Percentiles rank a stretch among this genome's conserved stretches.
Evolutionary conservation across 2,113 vertebrate species (phyloP).

Genomic region (Plestiodon gilberti): DNA sequence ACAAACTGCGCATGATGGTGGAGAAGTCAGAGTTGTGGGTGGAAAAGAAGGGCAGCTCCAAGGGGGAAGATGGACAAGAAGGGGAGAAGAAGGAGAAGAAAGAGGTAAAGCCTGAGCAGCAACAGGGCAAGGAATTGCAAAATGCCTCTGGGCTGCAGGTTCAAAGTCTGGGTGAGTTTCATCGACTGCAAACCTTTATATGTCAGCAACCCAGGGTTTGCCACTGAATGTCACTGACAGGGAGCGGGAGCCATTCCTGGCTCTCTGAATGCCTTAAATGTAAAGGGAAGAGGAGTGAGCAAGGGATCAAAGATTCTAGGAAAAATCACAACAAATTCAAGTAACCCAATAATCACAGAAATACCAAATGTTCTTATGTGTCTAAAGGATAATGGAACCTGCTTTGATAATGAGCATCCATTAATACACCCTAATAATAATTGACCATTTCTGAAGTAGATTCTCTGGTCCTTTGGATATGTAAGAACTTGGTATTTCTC

Average conservation of each 20-base stretch:
- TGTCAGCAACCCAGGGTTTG: background rate
- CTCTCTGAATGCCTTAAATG: too few relatives aligned
- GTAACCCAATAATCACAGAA: too few relatives aligned
- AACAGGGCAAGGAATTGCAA: rapidly evolving
- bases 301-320: too few relatives aligned
- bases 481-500: background rate
- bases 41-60: slow-evolving; percentile 88
- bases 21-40: slow-evolving; percentile 99
- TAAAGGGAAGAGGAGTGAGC: too few relatives aligned
- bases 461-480: background rate
- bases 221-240: background rate
- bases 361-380: too few relatives aligned
- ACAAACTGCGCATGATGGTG: slow-evolving; percentile 94
- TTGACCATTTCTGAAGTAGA: background rate
- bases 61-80: slow-evolving; percentile 76
- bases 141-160: background rate
- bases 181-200: background rate
- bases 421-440: background rate
- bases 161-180: background rate
- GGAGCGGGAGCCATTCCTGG: background rate
- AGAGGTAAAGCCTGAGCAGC: slow-evolving; percentile 70
- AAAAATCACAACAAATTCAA: too few relatives aligned
- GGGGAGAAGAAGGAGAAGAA: slow-evolving; percentile 83
- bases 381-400: background rate
- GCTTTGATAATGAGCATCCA: background rate